Evolutionary conservation across 1,140 invertebrate genomes (phyloP).

Genomic region (Lordiphosa stackelbergi): DNA sequence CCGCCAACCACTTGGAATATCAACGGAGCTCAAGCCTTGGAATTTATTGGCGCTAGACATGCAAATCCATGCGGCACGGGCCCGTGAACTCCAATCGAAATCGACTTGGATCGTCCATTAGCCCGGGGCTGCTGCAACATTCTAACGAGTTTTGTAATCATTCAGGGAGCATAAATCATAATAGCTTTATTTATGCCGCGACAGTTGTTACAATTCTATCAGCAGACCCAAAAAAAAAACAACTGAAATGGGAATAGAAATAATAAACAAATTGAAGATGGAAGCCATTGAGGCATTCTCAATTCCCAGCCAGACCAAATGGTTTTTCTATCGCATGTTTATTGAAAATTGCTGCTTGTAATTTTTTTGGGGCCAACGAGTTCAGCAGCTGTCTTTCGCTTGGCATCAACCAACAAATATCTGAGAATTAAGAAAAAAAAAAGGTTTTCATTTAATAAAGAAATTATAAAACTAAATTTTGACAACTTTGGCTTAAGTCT

Average conservation of each 20-base stretch:
- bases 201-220: conserved; percentile 76
- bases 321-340: conserved; percentile 37
- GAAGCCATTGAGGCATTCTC: conserved; percentile 35
- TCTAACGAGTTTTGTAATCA: conserved; percentile 62
- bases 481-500: too few species aligned
- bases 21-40: conserved; percentile 64
- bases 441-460: too few species aligned
- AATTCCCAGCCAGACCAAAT: conserved; percentile 48
- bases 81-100: conserved; percentile 12
- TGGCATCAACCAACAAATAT: too few species aligned
- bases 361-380: conserved; percentile 25
- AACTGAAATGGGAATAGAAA: conserved; percentile 18
- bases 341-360: conserved; percentile 44
- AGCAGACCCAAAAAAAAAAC: conserved; percentile 28
- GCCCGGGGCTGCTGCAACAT: conserved; percentile 13
- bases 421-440: too few species aligned
- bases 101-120: conserved; percentile 6
- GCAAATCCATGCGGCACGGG: conserved; percentile 57
- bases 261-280: conserved; percentile 61
- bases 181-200: conserved; percentile 69
- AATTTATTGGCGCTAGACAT: conserved; percentile 74
- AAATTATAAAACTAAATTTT: too few species aligned
- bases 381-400: conserved; percentile 47
- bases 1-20: conserved; percentile 56
- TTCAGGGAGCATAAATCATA: conserved; percentile 66